These are phyloP conservation scores for Condylura cristata DNA, from an alignment of 2,113 vertebrate genomes.

Conservation along the genomic window DNA sequence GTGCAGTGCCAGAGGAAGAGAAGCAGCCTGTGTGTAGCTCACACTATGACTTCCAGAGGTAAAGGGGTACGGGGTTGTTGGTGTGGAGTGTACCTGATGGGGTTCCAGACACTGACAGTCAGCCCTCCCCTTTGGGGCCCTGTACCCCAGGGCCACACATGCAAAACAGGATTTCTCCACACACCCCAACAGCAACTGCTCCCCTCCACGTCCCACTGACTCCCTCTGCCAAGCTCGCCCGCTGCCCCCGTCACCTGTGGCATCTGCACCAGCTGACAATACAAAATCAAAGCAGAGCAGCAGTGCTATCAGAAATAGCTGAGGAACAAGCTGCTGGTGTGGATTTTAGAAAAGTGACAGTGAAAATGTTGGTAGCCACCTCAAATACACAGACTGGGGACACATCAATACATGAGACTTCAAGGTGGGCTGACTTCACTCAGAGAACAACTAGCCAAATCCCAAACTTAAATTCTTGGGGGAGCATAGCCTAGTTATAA, in stretches of 20 bases:
- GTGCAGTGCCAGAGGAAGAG: background rate
- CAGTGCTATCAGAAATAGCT: background rate
- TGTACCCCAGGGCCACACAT: background rate
- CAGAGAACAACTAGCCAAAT: background rate
- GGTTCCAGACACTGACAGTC: background rate
- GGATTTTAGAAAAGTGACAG: background rate
- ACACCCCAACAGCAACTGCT: too few species aligned
- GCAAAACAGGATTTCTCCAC: background rate
- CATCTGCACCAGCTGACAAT: background rate
- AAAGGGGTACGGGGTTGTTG: background rate
- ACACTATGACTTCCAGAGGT: background rate
- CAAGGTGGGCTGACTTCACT: background rate
- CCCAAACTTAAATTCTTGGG: background rate
- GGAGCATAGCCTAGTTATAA: background rate
- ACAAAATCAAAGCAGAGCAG: background rate
- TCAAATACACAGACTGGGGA: background rate
- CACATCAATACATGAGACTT: background rate
- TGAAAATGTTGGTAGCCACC: background rate
- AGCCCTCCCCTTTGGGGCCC: too few species aligned
- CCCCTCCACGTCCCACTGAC: too few species aligned
- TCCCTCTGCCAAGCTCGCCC: background rate
- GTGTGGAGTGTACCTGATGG: background rate
- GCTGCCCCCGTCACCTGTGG: too few species aligned
- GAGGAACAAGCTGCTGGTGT: background rate
- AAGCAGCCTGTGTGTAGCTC: background rate